A percentile compares a stretch with the other conserved stretches of the same genome.
phyloP scores from a whole-genome alignment of 1,140 invertebrate species.

The Drosophila sulfurigaster region DNA sequence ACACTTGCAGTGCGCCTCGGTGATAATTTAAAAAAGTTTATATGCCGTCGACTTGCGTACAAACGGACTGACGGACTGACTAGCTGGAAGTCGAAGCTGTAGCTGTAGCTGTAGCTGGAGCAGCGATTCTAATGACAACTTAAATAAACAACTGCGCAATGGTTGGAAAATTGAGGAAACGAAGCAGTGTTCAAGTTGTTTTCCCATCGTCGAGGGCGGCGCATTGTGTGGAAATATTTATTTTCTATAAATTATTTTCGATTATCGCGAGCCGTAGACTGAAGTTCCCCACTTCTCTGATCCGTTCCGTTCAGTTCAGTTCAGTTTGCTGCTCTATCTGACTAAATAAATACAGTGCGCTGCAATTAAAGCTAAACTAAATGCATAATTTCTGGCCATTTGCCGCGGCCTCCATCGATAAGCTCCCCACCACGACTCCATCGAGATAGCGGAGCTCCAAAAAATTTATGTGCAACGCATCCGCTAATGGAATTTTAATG shows the following conservation, averaged over 20 bases:
- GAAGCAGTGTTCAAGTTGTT: conserved; percentile 49
- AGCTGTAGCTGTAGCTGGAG: conserved; percentile 35
- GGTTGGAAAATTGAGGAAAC: conserved; percentile 38
- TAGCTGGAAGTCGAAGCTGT: background rate
- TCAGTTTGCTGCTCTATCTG: no score
- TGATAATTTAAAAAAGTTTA: conserved; percentile 83
- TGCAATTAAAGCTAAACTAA: conserved; percentile 80
- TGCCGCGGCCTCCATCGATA: conserved; percentile 38
- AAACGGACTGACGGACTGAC: conserved; percentile 30
- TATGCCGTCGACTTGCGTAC: conserved; percentile 53
- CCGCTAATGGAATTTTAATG: conserved; percentile 83
- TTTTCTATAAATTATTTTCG: conserved; percentile 83
- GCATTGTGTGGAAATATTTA: conserved; percentile 77
- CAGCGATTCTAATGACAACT: conserved; percentile 79
- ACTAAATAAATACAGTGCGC: conserved; percentile 61
- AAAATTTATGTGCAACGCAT: conserved; percentile 69
- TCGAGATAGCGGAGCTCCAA: conserved; percentile 2
- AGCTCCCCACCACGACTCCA: background rate
- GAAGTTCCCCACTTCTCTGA: conserved; percentile 1
- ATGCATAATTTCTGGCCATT: conserved; percentile 78
- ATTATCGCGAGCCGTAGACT: conserved; percentile 55
- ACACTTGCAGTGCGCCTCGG: conserved; percentile 58
- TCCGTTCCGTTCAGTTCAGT: no score
- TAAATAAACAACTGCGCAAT: conserved; percentile 77
- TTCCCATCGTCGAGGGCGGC: conserved; percentile 65